Evolutionary conservation across 2,797 vertebrate genomes (phyloP).

Genomic region (Diglossa cyanea): DNA sequence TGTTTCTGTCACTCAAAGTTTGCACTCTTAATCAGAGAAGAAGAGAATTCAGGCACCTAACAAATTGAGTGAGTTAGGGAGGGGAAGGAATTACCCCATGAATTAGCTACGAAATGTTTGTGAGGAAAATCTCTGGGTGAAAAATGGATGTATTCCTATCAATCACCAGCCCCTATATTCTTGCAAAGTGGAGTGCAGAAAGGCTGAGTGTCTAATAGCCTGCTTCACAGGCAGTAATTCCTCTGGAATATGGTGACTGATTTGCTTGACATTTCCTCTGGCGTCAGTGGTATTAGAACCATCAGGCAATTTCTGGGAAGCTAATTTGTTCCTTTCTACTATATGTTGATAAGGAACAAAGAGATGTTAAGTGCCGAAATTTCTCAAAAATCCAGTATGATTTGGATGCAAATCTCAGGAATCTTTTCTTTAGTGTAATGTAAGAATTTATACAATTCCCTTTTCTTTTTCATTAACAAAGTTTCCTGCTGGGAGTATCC

Average conservation of each 20-base stretch:
- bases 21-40: slow-evolving; percentile 6
- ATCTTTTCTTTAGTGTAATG: background rate
- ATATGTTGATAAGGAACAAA: slow-evolving; percentile 11
- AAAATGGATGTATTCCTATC: background rate
- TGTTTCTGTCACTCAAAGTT: slow-evolving; percentile 26
- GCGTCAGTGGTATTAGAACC: background rate
- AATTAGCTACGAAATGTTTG: background rate
- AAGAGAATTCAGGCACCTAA: slow-evolving; percentile 10
- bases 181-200: background rate
- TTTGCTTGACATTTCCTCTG: slow-evolving; percentile 33
- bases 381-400: background rate
- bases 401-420: background rate
- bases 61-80: background rate
- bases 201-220: background rate
- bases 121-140: background rate
- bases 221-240: slow-evolving; percentile 13
- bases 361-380: background rate
- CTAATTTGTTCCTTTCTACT: slow-evolving; percentile 14
- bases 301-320: slow-evolving; percentile 24
- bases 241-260: slow-evolving; percentile 22
- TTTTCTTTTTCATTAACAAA: background rate
- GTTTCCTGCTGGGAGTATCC: background rate
- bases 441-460: background rate
- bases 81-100: background rate
- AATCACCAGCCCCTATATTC: background rate